A percentile compares a stretch with the other conserved stretches of the same genome.
Evolutionary conservation across 2,797 vertebrate genomes (phyloP).

Genomic region (Gymnocypris eckloni): DNA sequence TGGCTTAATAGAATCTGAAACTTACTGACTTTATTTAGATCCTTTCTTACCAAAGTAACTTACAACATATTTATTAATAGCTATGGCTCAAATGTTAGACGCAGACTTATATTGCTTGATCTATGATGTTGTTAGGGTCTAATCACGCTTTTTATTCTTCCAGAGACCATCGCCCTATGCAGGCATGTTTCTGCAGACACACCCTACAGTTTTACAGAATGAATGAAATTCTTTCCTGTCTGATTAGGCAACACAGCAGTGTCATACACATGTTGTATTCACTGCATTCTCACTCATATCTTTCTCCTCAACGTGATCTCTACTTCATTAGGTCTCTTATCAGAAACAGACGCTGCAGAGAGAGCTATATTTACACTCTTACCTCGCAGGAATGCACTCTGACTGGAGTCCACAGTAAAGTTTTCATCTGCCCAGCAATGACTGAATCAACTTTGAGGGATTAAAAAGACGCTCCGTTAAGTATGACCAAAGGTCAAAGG

Average conservation of each 20-base stretch:
- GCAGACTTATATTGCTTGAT: not conserved
- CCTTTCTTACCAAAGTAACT: not conserved
- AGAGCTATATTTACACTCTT: slow-evolving; percentile 79
- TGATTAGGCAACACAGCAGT: slow-evolving; percentile 32
- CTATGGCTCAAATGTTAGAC: not conserved
- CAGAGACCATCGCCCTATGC: not conserved
- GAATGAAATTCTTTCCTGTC: slow-evolving; percentile 56
- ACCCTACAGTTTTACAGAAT: slow-evolving; percentile 24
- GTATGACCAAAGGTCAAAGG: slow-evolving; percentile 8
- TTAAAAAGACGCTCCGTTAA: slow-evolving; percentile 13
- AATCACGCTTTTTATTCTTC: slow-evolving; percentile 13
- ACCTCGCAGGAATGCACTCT: slow-evolving; percentile 77
- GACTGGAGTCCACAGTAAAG: slow-evolving; percentile 60
- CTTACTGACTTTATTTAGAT: not conserved
- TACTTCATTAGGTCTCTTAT: slow-evolving; percentile 69
- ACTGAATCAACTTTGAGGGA: slow-evolving; percentile 44
- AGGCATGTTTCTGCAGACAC: slow-evolving; percentile 5
- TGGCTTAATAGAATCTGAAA: not conserved
- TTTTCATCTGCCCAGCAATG: slow-evolving; percentile 69
- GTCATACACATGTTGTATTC: slow-evolving; percentile 58
- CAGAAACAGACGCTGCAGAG: slow-evolving; percentile 69
- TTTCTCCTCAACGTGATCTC: slow-evolving; percentile 54
- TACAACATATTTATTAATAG: not conserved
- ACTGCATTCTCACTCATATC: slow-evolving; percentile 49
- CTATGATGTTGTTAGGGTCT: not conserved